Evolutionary conservation across 2,113 vertebrate genomes (phyloP), one percentile per base, ranked within the genome.

Genomic region (Acrocephalus kingi): DNA sequence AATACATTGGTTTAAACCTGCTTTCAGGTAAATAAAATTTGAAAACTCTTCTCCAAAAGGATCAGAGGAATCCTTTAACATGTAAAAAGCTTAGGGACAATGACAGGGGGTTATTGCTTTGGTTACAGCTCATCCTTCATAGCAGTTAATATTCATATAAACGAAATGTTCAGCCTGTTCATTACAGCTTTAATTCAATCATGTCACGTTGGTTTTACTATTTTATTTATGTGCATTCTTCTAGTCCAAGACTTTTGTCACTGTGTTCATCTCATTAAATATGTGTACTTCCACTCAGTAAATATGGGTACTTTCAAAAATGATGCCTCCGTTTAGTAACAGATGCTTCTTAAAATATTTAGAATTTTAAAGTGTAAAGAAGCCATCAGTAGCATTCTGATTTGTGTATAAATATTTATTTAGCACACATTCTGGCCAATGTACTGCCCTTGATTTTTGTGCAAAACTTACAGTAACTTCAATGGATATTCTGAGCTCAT

Each of bases 321-420:
- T 94, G 90, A 96, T 96, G 96, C 90, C 75, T 97, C 87, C 64
- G 93, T 95, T 95, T 93, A 96, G 96, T 96, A 97, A 97, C 96
- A 97, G 96, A 97, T 97, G 97, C 96, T 96, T 97, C 95, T 97
- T 97, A 95, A 97, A 97, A 96, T 97, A 97, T 97, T 97, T 96
- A 97, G 93, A 94, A 97, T 96, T 97, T 95, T 94, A 88, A 97
- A 97, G 96, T 96, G 95, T 95, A 97, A 97, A 96, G 94, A 95
- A 97, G 97, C 97, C 95, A 92, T 97, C 96, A 96, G 95, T 96
- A 92, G 95, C 94, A 95, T 97, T 96, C 93, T 96, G 94, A 95
- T 97, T 96, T 97, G 96, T 95, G 96, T 97, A 94, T 96, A 97
- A 97, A 97, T 97, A 97, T 97, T 97, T 97, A 97, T 97, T 93